Evolutionary conservation across 2,113 vertebrate genomes (phyloP).

Genomic region (Pseudonaja textilis): DNA sequence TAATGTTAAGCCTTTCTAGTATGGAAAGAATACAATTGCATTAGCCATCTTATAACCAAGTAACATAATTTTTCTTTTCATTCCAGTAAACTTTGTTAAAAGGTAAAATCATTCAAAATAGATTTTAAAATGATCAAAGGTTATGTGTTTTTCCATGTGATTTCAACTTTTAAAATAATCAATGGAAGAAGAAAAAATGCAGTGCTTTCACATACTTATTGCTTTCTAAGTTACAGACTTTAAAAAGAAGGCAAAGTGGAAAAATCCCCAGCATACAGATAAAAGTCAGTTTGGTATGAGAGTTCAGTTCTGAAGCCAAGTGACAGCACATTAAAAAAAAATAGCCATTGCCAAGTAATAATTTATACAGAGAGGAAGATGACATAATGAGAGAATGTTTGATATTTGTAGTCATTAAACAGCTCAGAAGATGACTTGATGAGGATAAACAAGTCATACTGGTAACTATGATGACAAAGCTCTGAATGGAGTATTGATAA

Average conservation of each 20-base stretch:
- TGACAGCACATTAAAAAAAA: slow-evolving; percentile 27
- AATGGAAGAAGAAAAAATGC: not conserved
- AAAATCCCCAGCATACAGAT: not conserved
- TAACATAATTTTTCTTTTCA: not conserved
- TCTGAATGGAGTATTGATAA: slow-evolving; percentile 8
- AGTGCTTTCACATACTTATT: fast-evolving
- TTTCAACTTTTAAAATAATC: slow-evolving; percentile 22
- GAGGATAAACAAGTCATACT: not conserved
- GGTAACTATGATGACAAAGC: not conserved
- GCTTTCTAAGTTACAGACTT: slow-evolving; percentile 25
- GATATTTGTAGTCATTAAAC: not conserved
- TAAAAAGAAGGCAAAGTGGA: not conserved
- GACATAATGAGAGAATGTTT: not conserved
- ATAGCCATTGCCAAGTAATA: slow-evolving; percentile 7
- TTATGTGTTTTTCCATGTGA: slow-evolving; percentile 2
- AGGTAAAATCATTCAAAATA: slow-evolving; percentile 12
- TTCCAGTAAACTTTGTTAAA: slow-evolving; percentile 22
- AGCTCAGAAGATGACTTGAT: slow-evolving; percentile 23
- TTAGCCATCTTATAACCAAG: not conserved
- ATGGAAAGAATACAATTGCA: not conserved
- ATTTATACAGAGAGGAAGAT: slow-evolving; percentile 15
- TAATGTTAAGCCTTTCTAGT: not conserved
- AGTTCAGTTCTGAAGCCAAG: slow-evolving; percentile 26
- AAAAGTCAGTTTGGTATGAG: not conserved
- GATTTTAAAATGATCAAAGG: not conserved